Conservation (phyloP, 1,140 invertebrate species). For the Caenorhabditis latens region DNA sequence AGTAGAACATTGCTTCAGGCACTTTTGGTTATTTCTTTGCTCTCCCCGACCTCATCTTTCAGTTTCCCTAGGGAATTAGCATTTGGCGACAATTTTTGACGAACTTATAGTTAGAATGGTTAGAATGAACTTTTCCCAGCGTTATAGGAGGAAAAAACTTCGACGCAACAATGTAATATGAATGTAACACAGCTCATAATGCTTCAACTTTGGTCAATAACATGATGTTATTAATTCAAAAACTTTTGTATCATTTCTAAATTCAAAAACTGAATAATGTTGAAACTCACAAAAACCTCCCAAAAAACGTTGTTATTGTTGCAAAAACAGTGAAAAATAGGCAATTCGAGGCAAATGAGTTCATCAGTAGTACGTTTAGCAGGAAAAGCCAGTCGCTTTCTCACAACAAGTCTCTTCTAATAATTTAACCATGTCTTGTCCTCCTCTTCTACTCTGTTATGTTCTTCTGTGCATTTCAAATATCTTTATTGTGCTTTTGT, state of each 20-base stretch:
- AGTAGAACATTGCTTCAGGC: too few species aligned
- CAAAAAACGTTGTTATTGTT: slow-evolving; percentile 11
- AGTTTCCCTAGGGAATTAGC: not conserved
- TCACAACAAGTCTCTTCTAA: not conserved
- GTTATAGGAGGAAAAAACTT: too few species aligned
- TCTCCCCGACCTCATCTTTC: not conserved
- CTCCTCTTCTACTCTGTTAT: not conserved
- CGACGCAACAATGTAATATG: too few species aligned
- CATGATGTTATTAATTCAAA: too few species aligned
- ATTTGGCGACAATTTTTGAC: too few species aligned
- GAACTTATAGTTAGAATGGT: too few species aligned
- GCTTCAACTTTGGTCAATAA: too few species aligned
- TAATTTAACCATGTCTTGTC: not conserved
- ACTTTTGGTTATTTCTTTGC: not conserved
- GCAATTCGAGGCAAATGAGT: slow-evolving; percentile 8
- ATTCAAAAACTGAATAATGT: too few species aligned
- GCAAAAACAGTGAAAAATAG: slow-evolving; percentile 19
- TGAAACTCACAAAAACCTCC: slow-evolving; percentile 1
- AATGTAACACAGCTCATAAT: too few species aligned
- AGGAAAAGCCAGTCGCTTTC: not conserved
- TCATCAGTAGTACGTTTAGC: not conserved
- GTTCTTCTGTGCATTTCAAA: slow-evolving; percentile 22
- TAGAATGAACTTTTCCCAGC: too few species aligned
- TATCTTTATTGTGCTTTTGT: not conserved
- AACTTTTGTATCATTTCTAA: too few species aligned